phyloP scores from a whole-genome alignment of 2,113 vertebrate genomes.

The Struthio camelus region DNA sequence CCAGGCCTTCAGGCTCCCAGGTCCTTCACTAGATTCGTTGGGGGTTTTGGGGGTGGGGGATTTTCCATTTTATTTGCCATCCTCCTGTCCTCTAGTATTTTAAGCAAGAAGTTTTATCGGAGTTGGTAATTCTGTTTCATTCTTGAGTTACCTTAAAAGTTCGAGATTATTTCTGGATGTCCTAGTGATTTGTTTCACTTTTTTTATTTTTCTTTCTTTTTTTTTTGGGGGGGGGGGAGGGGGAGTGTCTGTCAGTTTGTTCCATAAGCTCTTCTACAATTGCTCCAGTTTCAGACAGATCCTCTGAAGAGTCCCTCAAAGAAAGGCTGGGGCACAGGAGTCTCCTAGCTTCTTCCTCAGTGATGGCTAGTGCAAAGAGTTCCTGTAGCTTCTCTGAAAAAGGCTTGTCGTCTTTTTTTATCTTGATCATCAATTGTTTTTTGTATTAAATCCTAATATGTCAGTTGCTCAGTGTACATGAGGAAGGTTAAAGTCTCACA shows the following conservation, averaged over 20 bases:
- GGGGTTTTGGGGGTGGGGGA: background rate
- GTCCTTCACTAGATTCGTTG: background rate
- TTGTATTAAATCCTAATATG: background rate
- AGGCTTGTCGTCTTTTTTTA: background rate
- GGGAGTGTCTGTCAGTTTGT: background rate
- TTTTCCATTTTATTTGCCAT: background rate
- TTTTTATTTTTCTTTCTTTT: background rate
- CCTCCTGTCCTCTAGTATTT: too few relatives aligned
- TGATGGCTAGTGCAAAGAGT: background rate
- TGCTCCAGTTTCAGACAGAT: background rate
- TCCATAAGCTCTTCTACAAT: background rate
- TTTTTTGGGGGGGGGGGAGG: too few relatives aligned
- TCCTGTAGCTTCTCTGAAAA: background rate
- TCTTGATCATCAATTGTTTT: background rate
- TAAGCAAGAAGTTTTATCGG: too few relatives aligned
- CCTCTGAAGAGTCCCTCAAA: background rate
- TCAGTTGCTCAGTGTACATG: background rate
- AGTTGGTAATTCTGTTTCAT: too few relatives aligned
- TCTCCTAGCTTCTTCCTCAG: background rate
- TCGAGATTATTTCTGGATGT: background rate
- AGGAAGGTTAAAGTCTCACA: background rate
- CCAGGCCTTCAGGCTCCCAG: background rate
- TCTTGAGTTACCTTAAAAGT: background rate
- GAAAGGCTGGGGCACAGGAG: background rate
- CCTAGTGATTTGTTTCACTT: background rate